Conservation (phyloP, 2,888 invertebrate genomes). For the Tolmerus cingulatus region DNA sequence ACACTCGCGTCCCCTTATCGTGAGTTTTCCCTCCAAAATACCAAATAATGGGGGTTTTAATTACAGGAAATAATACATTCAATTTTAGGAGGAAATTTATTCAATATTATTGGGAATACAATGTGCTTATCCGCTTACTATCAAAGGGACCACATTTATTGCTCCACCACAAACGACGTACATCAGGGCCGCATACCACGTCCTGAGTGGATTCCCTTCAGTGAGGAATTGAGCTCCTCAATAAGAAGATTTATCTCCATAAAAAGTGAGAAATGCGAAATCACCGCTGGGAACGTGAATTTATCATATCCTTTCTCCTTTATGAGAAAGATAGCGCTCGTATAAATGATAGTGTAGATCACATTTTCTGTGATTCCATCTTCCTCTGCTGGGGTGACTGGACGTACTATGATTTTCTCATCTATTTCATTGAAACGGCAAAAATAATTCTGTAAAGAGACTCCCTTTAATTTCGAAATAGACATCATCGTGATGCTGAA, state of each 20-base stretch:
- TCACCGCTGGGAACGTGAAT: slow-evolving; percentile 9
- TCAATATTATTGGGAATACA: neutral
- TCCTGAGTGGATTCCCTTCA: neutral
- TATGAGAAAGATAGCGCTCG: neutral
- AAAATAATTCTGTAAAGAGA: neutral
- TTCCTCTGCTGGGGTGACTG: neutral
- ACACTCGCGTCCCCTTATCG: neutral
- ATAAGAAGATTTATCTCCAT: slow-evolving; percentile 7
- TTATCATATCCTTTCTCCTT: slow-evolving; percentile 20
- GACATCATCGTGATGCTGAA: neutral
- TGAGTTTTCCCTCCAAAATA: neutral
- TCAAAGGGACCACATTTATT: neutral
- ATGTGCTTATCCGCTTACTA: neutral
- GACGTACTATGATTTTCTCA: neutral
- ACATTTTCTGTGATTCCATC: neutral
- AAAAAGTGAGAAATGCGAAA: slow-evolving; percentile 17
- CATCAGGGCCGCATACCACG: neutral
- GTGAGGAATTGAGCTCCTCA: neutral
- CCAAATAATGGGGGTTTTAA: neutral
- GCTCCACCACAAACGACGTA: neutral
- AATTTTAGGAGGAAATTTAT: neutral
- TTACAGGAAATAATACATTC: neutral
- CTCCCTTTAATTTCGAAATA: neutral
- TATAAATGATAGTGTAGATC: slow-evolving; percentile 15
- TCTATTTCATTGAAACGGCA: neutral